Evolutionary conservation across 2,797 vertebrate species (phyloP).

Genomic region (Odontamblyopus rebecca): DNA sequence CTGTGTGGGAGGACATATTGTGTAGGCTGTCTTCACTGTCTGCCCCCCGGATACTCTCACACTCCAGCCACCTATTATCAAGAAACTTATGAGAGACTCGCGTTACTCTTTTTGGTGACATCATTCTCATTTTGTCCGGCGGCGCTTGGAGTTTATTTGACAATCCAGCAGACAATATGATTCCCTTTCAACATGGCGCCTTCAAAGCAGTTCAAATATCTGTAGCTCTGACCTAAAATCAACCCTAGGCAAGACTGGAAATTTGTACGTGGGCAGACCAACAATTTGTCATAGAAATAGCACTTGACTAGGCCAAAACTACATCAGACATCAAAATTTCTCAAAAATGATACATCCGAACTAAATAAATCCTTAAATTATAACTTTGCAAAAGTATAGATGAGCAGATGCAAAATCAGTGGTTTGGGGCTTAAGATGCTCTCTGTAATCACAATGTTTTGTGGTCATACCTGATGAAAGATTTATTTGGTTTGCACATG

Average conservation of each 20-base stretch:
- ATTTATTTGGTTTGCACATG: slow-evolving; percentile 14
- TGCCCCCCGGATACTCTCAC: slow-evolving; percentile 10
- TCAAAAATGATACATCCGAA: slow-evolving; percentile 17
- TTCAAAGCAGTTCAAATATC: slow-evolving; percentile 45
- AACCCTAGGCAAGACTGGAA: slow-evolving; percentile 49
- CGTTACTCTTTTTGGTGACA: slow-evolving; percentile 57
- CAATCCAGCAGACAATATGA: slow-evolving; percentile 21
- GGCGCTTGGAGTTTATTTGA: slow-evolving; percentile 39
- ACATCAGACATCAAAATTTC: slow-evolving; percentile 10
- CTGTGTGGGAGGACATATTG: neutral
- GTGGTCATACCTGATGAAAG: neutral
- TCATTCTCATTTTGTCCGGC: slow-evolving; percentile 44
- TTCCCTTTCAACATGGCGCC: slow-evolving; percentile 34
- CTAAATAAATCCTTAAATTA: slow-evolving; percentile 19
- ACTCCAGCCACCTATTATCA: slow-evolving; percentile 27
- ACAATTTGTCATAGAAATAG: slow-evolving; percentile 37
- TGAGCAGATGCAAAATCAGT: slow-evolving; percentile 20
- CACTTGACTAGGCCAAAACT: slow-evolving; percentile 32
- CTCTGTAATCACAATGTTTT: slow-evolving; percentile 18
- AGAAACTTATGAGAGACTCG: slow-evolving; percentile 53
- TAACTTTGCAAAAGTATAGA: slow-evolving; percentile 12
- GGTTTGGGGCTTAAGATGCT: neutral
- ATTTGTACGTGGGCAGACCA: slow-evolving; percentile 19
- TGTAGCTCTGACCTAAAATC: slow-evolving; percentile 48
- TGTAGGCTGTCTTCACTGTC: slow-evolving; percentile 19